These are phyloP conservation scores for Antidorcas marsupialis DNA, from an alignment of 2,113 vertebrate species.

Conservation along the genomic window DNA sequence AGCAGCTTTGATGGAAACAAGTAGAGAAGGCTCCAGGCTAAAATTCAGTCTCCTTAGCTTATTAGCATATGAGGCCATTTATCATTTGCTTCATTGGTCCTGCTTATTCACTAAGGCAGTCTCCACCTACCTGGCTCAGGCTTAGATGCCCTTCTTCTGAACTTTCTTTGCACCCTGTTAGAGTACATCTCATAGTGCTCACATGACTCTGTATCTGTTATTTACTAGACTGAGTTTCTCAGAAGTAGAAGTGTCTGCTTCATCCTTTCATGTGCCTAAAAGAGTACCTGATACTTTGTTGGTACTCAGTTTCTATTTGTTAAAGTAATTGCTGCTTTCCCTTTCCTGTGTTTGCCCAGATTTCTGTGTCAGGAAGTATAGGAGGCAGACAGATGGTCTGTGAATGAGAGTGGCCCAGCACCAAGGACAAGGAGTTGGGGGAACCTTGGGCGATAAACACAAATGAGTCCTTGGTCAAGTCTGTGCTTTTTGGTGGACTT, in stretches of 20 bases:
- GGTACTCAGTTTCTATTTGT: background rate
- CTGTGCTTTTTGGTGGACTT: background rate
- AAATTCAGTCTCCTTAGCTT: background rate
- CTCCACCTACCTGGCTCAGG: background rate
- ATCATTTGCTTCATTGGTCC: background rate
- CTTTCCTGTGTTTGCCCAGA: background rate
- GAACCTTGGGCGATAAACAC: background rate
- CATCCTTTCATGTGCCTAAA: background rate
- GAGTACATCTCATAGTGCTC: background rate
- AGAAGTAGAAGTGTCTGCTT: background rate
- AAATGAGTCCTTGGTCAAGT: background rate
- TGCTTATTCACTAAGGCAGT: background rate
- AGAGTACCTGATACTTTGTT: background rate
- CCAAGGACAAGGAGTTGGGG: background rate
- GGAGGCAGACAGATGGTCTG: background rate
- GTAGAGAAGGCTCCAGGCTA: background rate
- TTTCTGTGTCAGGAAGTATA: background rate
- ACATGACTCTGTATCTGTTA: background rate
- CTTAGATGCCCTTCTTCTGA: conserved; percentile 7
- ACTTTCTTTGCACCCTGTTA: background rate
- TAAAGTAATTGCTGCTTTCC: background rate
- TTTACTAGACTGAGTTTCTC: background rate
- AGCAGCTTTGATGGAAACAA: background rate
- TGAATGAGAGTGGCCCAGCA: background rate
- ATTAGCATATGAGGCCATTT: background rate